Evolutionary conservation across 2,888 invertebrate species (phyloP), one percentile per base, ranked within the genome.

Genomic region (Zaprionus obscuricornis): DNA sequence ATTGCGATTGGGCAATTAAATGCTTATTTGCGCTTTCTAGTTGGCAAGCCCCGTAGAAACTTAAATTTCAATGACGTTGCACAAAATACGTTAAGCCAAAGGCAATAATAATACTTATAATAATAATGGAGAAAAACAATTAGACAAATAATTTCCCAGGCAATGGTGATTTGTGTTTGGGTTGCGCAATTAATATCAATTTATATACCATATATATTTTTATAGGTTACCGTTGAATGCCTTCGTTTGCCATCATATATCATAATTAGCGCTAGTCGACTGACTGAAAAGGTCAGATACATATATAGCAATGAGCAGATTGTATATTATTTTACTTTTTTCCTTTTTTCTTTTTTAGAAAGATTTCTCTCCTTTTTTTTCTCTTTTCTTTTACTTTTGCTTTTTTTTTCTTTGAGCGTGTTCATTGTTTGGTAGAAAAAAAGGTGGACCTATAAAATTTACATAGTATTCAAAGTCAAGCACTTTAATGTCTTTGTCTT

Each of bases 171-270:
- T 69, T 69, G 65, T 54, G 59, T 52, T 49, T 33, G 62, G 58
- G 58, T 43, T 60, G 64, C 66, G 70, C 74, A 84, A 81, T 81
- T 81, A 84, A 84, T 81, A 81, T 81, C 75, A 78, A 81, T 81
- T 81, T 81, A 52, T 68, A 50, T n/a, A n/a, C n/a, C n/a, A n/a
- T n/a, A n/a, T 73, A 63, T 72, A 46, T 66, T 77, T 65, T 60
- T 71, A 60, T 73, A 63, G 55, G 58, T 66, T 63, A 40, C 31
- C 45, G 50, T 50, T 51, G 62, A 62, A 65, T 59, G 51, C 37
- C 49, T 42, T n/a, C n/a, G n/a, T n/a, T n/a, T 40, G 68, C 73
- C 70, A 50, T 63, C 67, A 84, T 81, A 77, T 75, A 77, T 81
- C 81, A 77, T 81, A 81, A 84, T 81, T 81, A 81, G 67, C 60